Evolutionary conservation across 2,888 invertebrate species (phyloP), one percentile per base, ranked within the genome.

Genomic region (Automeris io): DNA sequence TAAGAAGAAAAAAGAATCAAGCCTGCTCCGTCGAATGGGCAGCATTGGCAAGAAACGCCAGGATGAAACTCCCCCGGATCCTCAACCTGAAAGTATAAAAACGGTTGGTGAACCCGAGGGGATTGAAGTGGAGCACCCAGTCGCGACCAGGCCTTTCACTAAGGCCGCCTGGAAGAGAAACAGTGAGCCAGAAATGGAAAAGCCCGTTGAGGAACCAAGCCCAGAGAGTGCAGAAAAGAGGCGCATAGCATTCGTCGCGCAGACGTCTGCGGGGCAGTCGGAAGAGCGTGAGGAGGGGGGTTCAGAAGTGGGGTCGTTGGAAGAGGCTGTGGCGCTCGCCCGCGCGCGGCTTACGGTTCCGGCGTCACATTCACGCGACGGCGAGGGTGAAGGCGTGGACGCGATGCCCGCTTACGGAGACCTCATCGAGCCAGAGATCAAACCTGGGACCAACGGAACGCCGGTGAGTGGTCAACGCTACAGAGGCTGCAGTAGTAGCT

Each of bases 361-460:
- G 47, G 64, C 72, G 61, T 47, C 77, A 66, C 79, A 73, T 46
- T 73, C 77, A 60, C 73, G 64, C 66, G 78, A 80, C 66, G 72
- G 80, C 45, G 82, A 81, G 58, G 81, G 80, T 77, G 81, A 78
- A 60, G 74, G 66, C 69, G 51, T 76, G 54, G 80, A 79, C 69
- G 64, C 76, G 47, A 87, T 88, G 87, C 85, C 87, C 51, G 80
- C 87, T 24, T 87, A 86, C 75, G 87, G 87, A 62, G 87, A 87
- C 70, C 83, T 88, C 59, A 74, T 87, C 73, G 83, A 78, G 68
- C 74, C 82, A 54, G 68, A 74, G 49, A 52, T 54, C 65, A 58
- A 64, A 61, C 59, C 64, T 51, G 63, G 66, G 57, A 67, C 53
- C 62, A 67, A 61, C 54, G 65, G 58, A 57, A 59, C 64, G 51